Evolutionary conservation across 2,113 vertebrate genomes (phyloP).

Genomic region (Atlantisia rogersi): DNA sequence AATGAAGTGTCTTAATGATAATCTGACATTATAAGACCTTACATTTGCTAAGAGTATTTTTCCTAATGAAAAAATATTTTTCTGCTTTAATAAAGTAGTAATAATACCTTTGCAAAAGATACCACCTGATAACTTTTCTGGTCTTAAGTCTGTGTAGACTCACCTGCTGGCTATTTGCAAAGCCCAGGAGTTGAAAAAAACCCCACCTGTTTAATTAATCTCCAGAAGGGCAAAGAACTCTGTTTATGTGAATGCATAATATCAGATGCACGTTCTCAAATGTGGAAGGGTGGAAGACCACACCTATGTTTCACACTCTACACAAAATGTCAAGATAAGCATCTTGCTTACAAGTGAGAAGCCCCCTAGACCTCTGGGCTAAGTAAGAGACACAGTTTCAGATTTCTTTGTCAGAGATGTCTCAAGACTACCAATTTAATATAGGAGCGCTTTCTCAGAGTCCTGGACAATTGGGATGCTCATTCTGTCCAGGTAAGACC

Average conservation of each 20-base stretch:
- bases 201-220: not conserved
- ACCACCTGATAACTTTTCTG: not conserved
- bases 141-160: not conserved
- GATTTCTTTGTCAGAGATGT: not conserved
- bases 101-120: not conserved
- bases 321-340: not conserved
- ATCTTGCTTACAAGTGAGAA: not conserved
- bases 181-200: not conserved
- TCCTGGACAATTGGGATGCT: not conserved
- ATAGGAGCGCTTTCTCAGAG: not conserved
- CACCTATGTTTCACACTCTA: not conserved
- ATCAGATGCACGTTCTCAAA: not conserved
- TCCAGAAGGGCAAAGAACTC: not conserved
- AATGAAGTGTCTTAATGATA: not conserved
- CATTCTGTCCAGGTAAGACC: not conserved
- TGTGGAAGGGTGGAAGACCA: not conserved
- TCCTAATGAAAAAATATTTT: not conserved
- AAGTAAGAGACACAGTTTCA: not conserved
- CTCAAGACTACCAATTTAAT: not conserved
- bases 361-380: too few relatives aligned
- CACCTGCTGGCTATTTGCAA: not conserved
- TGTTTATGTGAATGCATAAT: not conserved
- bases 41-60: not conserved
- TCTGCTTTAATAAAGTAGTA: not conserved
- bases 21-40: not conserved